A percentile compares a stretch with the other conserved stretches of the same genome.
Evolutionary conservation across 92 coral and sea anemone genomes (phyloP).

Genomic region (Zoanthus solanderi): DNA sequence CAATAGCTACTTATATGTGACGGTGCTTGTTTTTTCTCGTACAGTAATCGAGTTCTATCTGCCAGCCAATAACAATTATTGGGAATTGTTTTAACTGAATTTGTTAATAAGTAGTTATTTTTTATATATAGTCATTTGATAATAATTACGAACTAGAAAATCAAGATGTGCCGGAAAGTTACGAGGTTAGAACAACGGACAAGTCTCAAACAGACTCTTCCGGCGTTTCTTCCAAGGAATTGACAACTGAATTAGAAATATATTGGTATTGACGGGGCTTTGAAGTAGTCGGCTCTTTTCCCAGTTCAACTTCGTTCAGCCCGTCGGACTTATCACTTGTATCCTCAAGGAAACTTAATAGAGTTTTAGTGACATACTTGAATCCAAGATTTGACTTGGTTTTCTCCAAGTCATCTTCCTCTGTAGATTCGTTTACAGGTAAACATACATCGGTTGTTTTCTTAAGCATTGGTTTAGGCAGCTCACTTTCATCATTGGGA

Average conservation of each 20-base stretch:
- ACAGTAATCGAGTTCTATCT: too few species aligned
- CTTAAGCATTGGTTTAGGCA: slow-evolving; percentile 28
- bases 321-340: background rate
- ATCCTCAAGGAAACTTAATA: slow-evolving; percentile 23
- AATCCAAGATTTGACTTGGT: slow-evolving; percentile 3
- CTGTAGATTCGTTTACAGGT: background rate
- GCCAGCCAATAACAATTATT: too few species aligned
- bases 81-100: too few species aligned
- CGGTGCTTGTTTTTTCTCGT: too few species aligned
- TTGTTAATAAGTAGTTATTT: too few species aligned
- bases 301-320: slow-evolving; percentile 28
- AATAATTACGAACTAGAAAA: too few species aligned
- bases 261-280: slow-evolving; percentile 10
- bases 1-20: too few species aligned
- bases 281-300: background rate
- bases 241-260: slow-evolving; percentile 9
- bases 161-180: background rate
- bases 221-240: background rate
- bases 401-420: background rate
- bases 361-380: slow-evolving; percentile 29
- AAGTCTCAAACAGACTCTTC: slow-evolving; percentile 1
- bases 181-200: background rate
- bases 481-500: background rate
- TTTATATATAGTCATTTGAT: too few species aligned
- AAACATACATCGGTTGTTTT: background rate